Evolutionary conservation across 1,140 invertebrate genomes (phyloP).

Genomic region (Pentalonia nigronervosa): DNA sequence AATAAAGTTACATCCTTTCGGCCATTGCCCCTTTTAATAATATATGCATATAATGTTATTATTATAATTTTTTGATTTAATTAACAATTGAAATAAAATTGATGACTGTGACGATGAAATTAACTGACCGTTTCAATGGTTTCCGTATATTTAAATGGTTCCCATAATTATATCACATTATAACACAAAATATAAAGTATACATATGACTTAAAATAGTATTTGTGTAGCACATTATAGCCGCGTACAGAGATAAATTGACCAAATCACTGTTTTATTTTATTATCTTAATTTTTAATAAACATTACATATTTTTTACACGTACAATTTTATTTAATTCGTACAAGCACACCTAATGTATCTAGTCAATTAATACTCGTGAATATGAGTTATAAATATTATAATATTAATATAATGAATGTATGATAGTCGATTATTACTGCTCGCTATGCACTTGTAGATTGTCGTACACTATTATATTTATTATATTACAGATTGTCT

Average conservation of each 20-base stretch:
- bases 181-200: neutral
- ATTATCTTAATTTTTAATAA: neutral
- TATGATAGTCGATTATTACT: neutral
- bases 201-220: neutral
- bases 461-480: neutral
- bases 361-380: neutral
- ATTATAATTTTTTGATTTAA: too few relatives aligned
- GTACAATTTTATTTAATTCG: neutral
- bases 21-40: neutral
- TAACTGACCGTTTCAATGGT: neutral
- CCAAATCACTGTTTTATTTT: neutral
- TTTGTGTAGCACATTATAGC: neutral
- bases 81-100: slow-evolving; percentile 30
- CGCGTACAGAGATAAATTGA: neutral
- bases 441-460: neutral
- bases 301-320: neutral
- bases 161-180: neutral
- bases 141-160: slow-evolving; percentile 4
- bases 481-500: neutral
- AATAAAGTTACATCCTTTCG: slow-evolving; percentile 38
- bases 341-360: neutral
- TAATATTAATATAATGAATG: neutral
- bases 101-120: neutral
- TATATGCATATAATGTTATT: neutral
- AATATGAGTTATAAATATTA: neutral